Evolutionary conservation across 2,113 vertebrate genomes (phyloP).

Genomic region (Bombycilla garrulus): DNA sequence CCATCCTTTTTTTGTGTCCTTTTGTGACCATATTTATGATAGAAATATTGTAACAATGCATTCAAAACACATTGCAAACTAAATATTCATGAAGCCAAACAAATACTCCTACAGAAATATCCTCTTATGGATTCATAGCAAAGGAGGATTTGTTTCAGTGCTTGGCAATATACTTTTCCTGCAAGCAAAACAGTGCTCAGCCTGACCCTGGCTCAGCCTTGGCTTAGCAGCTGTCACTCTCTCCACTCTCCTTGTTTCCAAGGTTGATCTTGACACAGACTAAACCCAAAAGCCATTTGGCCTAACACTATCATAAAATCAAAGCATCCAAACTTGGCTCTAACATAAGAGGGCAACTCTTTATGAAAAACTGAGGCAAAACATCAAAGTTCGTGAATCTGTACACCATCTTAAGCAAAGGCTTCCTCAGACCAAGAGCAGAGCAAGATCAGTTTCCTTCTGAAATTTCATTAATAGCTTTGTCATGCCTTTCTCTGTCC

Average conservation of each 20-base stretch:
- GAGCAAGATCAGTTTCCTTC: background rate
- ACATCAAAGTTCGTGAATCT: background rate
- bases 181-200: background rate
- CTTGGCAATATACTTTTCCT: background rate
- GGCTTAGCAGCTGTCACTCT: background rate
- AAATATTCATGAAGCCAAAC: conserved; percentile 22
- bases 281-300: background rate
- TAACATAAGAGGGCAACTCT: background rate
- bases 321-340: background rate
- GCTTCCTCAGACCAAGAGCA: background rate
- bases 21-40: background rate
- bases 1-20: background rate
- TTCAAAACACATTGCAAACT: background rate
- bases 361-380: background rate
- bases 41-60: background rate
- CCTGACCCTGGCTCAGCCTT: background rate
- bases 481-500: background rate
- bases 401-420: background rate
- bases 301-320: background rate
- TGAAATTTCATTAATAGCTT: background rate
- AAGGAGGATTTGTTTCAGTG: background rate
- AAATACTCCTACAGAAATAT: background rate
- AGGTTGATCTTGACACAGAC: background rate
- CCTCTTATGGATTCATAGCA: background rate
- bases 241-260: background rate